Evolutionary conservation across 2,797 vertebrate genomes (phyloP).

Genomic region (Philypnodon macrostomus): DNA sequence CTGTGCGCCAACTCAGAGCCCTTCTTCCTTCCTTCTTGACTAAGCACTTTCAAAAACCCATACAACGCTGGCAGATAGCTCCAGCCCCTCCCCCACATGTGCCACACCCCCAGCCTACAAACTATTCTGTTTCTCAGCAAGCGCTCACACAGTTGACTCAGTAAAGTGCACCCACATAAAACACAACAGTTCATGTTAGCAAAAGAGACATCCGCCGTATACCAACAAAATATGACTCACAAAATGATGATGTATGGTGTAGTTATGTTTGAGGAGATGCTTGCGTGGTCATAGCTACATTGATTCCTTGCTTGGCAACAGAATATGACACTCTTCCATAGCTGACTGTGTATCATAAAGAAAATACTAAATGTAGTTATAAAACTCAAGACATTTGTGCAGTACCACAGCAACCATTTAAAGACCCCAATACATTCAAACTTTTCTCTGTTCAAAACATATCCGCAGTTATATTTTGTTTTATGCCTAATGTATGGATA

Average conservation of each 20-base stretch:
- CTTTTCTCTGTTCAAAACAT: too few relatives aligned
- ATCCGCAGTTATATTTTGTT: too few relatives aligned
- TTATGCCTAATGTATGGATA: too few relatives aligned
- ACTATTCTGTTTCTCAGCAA: constrained; percentile 22
- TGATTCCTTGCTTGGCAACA: constrained; percentile 27
- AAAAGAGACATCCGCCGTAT: constrained; percentile 11
- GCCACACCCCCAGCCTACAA: constrained; percentile 16
- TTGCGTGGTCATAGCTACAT: background rate
- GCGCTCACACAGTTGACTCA: constrained; percentile 35
- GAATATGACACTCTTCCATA: constrained; percentile 16
- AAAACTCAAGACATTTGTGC: constrained; percentile 56
- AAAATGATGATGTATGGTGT: too few relatives aligned
- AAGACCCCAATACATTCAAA: too few relatives aligned
- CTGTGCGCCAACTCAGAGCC: constrained; percentile 72
- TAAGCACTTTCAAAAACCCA: constrained; percentile 25
- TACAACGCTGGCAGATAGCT: constrained; percentile 45
- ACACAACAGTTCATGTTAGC: too few relatives aligned
- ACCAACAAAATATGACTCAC: constrained; percentile 24
- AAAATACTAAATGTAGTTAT: constrained; percentile 34
- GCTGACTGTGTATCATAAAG: constrained; percentile 46
- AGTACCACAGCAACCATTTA: constrained; percentile 44
- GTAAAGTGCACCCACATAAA: constrained; percentile 17
- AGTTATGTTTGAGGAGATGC: constrained; percentile 13
- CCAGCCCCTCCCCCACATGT: constrained; percentile 43
- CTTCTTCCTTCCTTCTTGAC: constrained; percentile 57